Base-by-base conservation (phyloP, 2,797 vertebrate species). In the Limosa lapponica region DNA sequence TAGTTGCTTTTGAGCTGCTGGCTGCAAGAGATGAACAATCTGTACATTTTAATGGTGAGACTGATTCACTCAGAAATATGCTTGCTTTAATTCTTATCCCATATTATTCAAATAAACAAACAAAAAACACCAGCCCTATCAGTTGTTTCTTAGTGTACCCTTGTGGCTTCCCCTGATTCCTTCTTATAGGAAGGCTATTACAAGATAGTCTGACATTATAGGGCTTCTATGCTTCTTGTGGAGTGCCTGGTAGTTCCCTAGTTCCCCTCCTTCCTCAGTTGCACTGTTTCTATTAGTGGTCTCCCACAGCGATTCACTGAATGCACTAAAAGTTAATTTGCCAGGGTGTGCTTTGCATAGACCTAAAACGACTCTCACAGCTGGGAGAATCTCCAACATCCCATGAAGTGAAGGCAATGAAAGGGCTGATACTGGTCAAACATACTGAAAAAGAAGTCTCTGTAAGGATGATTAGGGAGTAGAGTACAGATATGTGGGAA, bases 121-220 rank as follows among this genome's bases (percentile, higher is more conserved):
- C 6, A 39, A 61, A 87, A 82, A 0, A 0, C 28, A 18, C 6
- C 15, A 57, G 3, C 25, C 7, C 8, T 65, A 19, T 57, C 3
- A 16, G 1, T 43, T 65, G 1, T 62, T 83, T 69, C 13, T 51
- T 70, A 37, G 13, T 13, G 20, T 46, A 25, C 8, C 11, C 3
- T 36, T 77, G 20, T 22, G 20, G 16, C 18, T 80, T 85, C 27
- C 37, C 20, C 13, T 37, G 3, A 4, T 77, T 91, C 49, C 19
- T 89, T 62, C 32, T 55, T 54, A 12, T 54, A 32, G 28, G 51
- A 32, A 54, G 30, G 2, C 10, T 25, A 4, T 66, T 78, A 8
- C 0, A 2, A 43, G 57, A 59, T 32, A 54, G 51, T 4, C 51
- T 54, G 2, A 10, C 17, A 3, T 66, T 78, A 7, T 0, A 2